Evolutionary conservation across 64 coral and sea anemone genomes (phyloP).

Genomic region (Actinia equina): DNA sequence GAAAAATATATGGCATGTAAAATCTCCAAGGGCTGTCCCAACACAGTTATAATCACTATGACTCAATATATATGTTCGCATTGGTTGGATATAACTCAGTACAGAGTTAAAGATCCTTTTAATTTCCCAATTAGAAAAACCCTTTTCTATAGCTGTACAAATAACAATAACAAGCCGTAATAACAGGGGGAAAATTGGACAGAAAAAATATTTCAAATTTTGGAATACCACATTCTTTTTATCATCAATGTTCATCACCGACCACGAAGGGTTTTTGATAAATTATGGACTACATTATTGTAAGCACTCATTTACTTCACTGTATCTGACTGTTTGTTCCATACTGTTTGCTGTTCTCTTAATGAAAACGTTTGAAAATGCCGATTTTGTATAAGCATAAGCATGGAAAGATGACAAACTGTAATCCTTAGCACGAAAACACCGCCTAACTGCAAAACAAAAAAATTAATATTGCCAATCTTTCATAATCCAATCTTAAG

Average conservation of each 20-base stretch:
- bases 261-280: neutral
- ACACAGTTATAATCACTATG: too few species aligned
- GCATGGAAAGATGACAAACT: neutral
- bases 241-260: neutral
- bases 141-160: too few species aligned
- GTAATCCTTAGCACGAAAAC: neutral
- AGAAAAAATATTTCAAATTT: neutral
- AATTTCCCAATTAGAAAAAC: too few species aligned
- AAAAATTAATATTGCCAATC: neutral
- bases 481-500: neutral
- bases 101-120: too few species aligned
- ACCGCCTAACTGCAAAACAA: neutral
- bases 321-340: neutral
- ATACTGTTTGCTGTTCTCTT: constrained; percentile 5
- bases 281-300: neutral
- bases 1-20: too few species aligned
- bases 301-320: neutral
- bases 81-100: too few species aligned
- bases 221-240: neutral
- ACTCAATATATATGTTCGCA: too few species aligned
- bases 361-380: constrained; percentile 26
- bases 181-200: too few species aligned
- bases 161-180: too few species aligned
- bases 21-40: too few species aligned
- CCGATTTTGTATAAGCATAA: neutral